These are phyloP conservation scores for Chaetodon auriga DNA, from an alignment of 2,113 vertebrate species.

Conservation along the genomic window DNA sequence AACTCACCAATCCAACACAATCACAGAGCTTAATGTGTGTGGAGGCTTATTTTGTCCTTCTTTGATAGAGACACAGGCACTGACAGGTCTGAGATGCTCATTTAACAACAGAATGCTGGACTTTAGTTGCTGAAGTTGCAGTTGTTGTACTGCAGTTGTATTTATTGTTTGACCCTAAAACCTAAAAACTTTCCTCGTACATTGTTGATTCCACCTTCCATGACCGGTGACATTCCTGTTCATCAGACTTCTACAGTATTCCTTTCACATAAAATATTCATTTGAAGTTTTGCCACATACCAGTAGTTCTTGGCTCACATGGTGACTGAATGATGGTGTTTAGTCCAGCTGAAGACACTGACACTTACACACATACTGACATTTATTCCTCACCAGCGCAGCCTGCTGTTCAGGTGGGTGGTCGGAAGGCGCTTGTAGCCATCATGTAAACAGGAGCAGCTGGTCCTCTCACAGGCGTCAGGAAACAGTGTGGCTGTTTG, in stretches of 20 bases:
- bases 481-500: slow-evolving; percentile 14
- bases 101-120: too few relatives aligned
- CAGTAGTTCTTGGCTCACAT: too few relatives aligned
- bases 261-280: neutral
- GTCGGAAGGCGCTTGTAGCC: neutral
- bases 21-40: neutral
- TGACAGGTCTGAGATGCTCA: too few relatives aligned
- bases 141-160: too few relatives aligned
- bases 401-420: neutral
- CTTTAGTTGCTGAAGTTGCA: too few relatives aligned
- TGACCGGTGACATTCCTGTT: neutral
- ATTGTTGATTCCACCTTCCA: neutral
- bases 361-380: too few relatives aligned
- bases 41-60: neutral
- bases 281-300: neutral
- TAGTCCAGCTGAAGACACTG: too few relatives aligned
- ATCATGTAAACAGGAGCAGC: slow-evolving; percentile 24
- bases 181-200: too few relatives aligned
- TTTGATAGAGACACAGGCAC: too few relatives aligned
- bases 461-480: slow-evolving; percentile 23
- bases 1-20: neutral
- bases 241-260: neutral
- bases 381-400: neutral
- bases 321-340: too few relatives aligned
- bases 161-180: too few relatives aligned